Evolutionary conservation across 2,797 vertebrate species (phyloP).

Genomic region (Psittacula echo): DNA sequence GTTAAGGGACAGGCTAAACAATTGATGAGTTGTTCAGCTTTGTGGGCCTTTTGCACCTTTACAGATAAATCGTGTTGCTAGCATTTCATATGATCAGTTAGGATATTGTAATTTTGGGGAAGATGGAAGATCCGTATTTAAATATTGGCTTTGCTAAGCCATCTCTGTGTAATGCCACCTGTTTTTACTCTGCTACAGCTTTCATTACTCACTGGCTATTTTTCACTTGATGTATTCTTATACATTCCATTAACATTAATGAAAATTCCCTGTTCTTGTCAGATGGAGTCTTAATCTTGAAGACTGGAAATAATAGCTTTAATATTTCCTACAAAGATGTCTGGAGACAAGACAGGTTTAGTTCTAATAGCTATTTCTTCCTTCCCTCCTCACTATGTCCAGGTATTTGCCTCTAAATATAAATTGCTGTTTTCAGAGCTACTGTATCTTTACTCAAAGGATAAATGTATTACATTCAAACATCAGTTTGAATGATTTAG

Average conservation of each 20-base stretch:
- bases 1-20: neutral
- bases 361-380: neutral
- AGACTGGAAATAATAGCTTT: conserved; percentile 1
- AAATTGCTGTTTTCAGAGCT: neutral
- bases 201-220: neutral
- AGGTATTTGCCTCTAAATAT: conserved; percentile 3
- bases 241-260: neutral
- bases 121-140: neutral
- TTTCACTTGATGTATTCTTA: neutral
- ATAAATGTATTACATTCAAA: neutral
- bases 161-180: neutral
- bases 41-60: neutral
- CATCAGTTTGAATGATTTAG: neutral
- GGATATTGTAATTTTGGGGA: neutral
- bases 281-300: conserved; percentile 11
- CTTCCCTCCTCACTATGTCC: neutral
- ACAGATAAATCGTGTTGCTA: neutral
- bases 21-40: neutral
- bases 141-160: neutral
- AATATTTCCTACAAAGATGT: conserved; percentile 29
- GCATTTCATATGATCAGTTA: neutral
- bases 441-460: neutral
- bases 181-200: neutral
- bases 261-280: neutral
- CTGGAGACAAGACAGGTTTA: neutral